A percentile compares a stretch with the other conserved stretches of the same genome.
Evolutionary conservation across 2,888 invertebrate species (phyloP).

Genomic region (Ophioninae sp.): DNA sequence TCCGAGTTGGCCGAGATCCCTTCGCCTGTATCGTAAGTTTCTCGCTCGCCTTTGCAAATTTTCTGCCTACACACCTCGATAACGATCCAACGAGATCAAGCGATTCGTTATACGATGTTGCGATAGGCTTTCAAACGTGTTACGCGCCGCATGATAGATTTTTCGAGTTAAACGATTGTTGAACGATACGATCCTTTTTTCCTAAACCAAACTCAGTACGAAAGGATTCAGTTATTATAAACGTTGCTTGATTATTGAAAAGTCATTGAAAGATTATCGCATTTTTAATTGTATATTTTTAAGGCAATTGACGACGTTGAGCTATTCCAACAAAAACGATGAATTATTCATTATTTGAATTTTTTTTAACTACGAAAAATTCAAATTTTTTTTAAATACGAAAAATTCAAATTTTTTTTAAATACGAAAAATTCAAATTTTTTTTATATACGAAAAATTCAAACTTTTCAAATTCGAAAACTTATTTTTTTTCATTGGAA

Average conservation of each 20-base stretch:
- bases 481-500: too few species aligned
- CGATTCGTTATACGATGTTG: slow-evolving; percentile 15
- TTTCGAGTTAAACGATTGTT: not conserved
- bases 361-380: too few species aligned
- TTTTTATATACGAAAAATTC: too few species aligned
- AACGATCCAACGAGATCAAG: slow-evolving; percentile 20
- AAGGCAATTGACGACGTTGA: not conserved
- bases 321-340: not conserved
- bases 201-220: not conserved
- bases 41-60: slow-evolving; percentile 46
- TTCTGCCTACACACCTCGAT: slow-evolving; percentile 23
- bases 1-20: slow-evolving; percentile 24
- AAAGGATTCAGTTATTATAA: not conserved
- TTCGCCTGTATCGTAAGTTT: slow-evolving; percentile 51
- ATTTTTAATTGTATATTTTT: not conserved
- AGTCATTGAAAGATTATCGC: not conserved
- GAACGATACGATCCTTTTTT: not conserved
- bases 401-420: too few species aligned
- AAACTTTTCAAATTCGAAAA: too few species aligned
- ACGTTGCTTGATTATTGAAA: not conserved
- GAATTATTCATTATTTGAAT: too few species aligned
- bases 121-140: not conserved
- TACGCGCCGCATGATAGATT: not conserved
- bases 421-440: too few species aligned
- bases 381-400: too few species aligned